Conservation (phyloP, 2,888 invertebrate genomes). For the Cerceris rybyensis region DNA sequence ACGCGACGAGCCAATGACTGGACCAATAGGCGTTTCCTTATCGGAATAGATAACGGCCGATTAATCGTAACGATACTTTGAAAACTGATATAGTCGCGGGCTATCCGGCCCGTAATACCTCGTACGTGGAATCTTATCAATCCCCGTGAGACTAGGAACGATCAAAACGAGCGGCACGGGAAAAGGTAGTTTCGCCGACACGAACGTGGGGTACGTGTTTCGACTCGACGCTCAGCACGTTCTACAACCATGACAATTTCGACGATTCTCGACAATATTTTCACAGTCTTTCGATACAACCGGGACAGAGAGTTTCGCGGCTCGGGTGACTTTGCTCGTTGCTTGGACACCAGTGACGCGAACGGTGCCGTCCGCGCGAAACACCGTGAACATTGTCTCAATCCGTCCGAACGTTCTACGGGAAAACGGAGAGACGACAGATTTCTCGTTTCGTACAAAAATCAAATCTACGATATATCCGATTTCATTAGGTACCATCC, state of each 20-base stretch:
- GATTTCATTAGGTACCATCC: conserved; percentile 88
- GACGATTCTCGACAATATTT: not conserved
- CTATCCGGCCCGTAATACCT: conserved; percentile 10
- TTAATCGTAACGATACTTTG: not conserved
- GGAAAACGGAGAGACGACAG: conserved; percentile 39
- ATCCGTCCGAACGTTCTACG: not conserved
- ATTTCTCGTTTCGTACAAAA: conserved; percentile 81
- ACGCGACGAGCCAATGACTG: not conserved
- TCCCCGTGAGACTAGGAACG: not conserved
- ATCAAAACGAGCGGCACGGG: not conserved
- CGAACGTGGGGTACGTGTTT: not conserved
- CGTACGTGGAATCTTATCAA: conserved; percentile 38
- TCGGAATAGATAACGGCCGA: conserved; percentile 3
- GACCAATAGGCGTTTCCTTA: not conserved
- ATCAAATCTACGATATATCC: conserved; percentile 85
- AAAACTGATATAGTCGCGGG: conserved; percentile 8
- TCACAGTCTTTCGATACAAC: no score
- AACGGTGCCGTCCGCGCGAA: not conserved
- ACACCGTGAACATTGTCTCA: not conserved
- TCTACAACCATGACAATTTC: not conserved
- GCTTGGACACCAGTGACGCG: no score
- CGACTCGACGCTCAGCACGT: not conserved
- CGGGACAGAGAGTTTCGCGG: no score
- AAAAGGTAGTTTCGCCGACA: not conserved
- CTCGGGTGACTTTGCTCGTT: no score